Conservation (phyloP, 1,140 invertebrate genomes). For the Sycophaga agraensis region DNA sequence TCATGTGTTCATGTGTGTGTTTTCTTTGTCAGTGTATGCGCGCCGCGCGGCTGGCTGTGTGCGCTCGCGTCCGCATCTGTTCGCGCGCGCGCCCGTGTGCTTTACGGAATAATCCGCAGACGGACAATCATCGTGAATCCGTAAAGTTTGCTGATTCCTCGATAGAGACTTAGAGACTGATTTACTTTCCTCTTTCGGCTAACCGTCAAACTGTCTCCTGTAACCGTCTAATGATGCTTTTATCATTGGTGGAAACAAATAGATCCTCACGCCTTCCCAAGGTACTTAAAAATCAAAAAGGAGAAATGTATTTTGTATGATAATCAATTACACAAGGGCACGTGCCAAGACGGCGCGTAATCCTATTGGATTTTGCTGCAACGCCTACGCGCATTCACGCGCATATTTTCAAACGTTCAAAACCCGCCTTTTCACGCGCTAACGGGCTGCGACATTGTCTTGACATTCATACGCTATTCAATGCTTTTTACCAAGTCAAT, state of each 20-base stretch:
- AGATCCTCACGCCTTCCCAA: too few species aligned
- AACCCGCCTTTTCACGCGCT: neutral
- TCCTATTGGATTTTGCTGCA: neutral
- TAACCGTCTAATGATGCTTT: too few species aligned
- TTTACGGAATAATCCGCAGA: conserved; percentile 6
- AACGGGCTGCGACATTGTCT: conserved; percentile 3
- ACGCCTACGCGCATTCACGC: neutral
- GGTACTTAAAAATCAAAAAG: conserved; percentile 15
- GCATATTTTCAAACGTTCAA: neutral
- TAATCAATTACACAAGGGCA: too few species aligned
- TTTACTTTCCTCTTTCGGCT: conserved; percentile 17
- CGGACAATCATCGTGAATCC: conserved; percentile 20
- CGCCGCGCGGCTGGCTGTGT: too few species aligned
- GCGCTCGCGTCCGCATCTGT: too few species aligned
- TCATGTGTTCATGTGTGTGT: conserved; percentile 15
- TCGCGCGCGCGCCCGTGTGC: neutral
- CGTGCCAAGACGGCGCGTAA: too few species aligned
- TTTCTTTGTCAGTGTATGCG: too few species aligned
- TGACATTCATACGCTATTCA: neutral
- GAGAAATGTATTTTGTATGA: neutral
- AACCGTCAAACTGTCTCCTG: conserved; percentile 1
- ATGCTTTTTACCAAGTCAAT: conserved; percentile 1
- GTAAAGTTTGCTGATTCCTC: conserved; percentile 25
- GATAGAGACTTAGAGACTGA: conserved; percentile 32
- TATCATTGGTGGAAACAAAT: too few species aligned